These are phyloP conservation scores for Philopotamus ludificatus DNA, from an alignment of 1,140 invertebrate species.

Conservation along the genomic window DNA sequence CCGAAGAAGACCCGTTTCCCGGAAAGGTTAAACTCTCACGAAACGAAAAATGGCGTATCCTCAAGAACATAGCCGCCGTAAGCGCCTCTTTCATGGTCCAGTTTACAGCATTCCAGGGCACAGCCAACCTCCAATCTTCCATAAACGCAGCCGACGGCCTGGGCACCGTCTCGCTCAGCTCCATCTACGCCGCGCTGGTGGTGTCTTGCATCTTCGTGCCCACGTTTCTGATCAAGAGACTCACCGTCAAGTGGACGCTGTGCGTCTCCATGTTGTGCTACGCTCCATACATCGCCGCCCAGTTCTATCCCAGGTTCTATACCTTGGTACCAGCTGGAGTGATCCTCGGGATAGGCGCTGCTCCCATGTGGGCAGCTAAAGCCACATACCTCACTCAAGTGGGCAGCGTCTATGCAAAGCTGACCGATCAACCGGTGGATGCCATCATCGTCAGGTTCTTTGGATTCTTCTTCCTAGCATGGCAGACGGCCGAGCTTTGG, in stretches of 20 bases:
- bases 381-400: slow-evolving; percentile 93
- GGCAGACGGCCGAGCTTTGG: slow-evolving; percentile 93
- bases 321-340: slow-evolving; percentile 91
- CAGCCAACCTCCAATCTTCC: slow-evolving; percentile 85
- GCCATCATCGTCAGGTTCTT: slow-evolving; percentile 93
- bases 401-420: slow-evolving; percentile 83
- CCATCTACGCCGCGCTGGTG: slow-evolving; percentile 85
- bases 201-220: slow-evolving; percentile 92
- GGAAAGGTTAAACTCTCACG: slow-evolving; percentile 75
- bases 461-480: slow-evolving; percentile 96
- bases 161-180: slow-evolving; percentile 79
- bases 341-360: slow-evolving; percentile 84
- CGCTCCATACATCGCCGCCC: slow-evolving; percentile 88
- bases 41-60: slow-evolving; percentile 81
- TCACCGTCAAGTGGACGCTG: slow-evolving; percentile 95
- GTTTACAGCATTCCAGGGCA: slow-evolving; percentile 88
- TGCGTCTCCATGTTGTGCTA: slow-evolving; percentile 90
- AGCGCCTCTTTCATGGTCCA: slow-evolving; percentile 89
- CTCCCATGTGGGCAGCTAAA: slow-evolving; percentile 95
- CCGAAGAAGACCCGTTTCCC: slow-evolving; percentile 63
- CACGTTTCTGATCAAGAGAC: slow-evolving; percentile 80
- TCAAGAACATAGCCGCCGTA: slow-evolving; percentile 84
- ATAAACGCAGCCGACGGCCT: slow-evolving; percentile 82
- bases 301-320: slow-evolving; percentile 87
- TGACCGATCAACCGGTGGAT: slow-evolving; percentile 83